Percentiles rank a stretch among this genome's conserved stretches.
Evolutionary conservation across 2,888 invertebrate species (phyloP).

Genomic region (Galerucella pusilla): DNA sequence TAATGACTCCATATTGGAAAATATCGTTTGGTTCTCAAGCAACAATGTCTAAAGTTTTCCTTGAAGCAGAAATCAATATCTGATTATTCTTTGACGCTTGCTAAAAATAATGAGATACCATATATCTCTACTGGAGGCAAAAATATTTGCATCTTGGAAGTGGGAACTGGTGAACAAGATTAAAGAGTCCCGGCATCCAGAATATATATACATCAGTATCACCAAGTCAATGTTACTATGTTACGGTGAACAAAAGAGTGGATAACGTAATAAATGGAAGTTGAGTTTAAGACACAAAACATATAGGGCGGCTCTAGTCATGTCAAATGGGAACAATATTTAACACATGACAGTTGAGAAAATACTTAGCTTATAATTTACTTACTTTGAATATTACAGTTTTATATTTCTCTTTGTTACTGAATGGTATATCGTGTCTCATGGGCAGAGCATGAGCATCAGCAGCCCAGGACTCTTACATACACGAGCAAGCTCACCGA

Average conservation of each 20-base stretch:
- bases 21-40: conserved; percentile 19
- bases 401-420: no score
- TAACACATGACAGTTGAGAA: no score
- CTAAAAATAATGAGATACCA: conserved; percentile 34
- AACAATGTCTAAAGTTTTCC: conserved; percentile 23
- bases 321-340: no score
- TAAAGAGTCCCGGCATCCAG: conserved; percentile 28
- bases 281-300: background rate
- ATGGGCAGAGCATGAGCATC: no score
- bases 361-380: no score
- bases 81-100: conserved; percentile 30
- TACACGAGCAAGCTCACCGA: no score
- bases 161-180: conserved; percentile 34
- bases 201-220: conserved; percentile 33
- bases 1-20: background rate
- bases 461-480: no score
- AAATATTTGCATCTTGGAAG: conserved; percentile 34
- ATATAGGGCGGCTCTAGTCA: background rate
- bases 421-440: no score
- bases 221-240: conserved; percentile 26
- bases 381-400: no score
- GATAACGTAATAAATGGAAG: conserved; percentile 1
- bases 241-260: conserved; percentile 11
- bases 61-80: conserved; percentile 28
- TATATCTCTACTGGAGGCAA: conserved; percentile 31